phyloP scores from a whole-genome alignment of 2,888 invertebrate genomes.

The Synanthedon formicaeformis region DNA sequence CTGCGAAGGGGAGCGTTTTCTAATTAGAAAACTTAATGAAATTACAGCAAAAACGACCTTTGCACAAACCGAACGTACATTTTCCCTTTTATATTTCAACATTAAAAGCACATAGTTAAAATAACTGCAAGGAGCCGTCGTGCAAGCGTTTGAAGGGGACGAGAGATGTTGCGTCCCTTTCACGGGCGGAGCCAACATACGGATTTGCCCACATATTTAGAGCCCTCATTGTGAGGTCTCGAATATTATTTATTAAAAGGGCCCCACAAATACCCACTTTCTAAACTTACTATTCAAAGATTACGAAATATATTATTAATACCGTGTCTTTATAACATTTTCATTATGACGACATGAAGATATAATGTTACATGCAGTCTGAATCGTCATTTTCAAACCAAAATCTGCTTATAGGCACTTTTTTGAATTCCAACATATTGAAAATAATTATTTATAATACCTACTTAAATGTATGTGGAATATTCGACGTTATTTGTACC shows the following conservation, averaged over 20 bases:
- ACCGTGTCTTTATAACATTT: neutral
- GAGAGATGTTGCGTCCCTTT: slow-evolving; percentile 16
- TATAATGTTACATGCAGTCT: too few relatives aligned
- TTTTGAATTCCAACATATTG: too few relatives aligned
- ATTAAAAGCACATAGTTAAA: slow-evolving; percentile 12
- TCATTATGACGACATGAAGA: too few relatives aligned
- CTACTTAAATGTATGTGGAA: too few relatives aligned
- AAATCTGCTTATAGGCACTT: too few relatives aligned
- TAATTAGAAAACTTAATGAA: slow-evolving; percentile 22
- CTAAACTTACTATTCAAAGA: slow-evolving; percentile 35
- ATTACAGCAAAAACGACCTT: slow-evolving; percentile 18
- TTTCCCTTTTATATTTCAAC: slow-evolving; percentile 11
- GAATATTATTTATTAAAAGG: slow-evolving; percentile 56
- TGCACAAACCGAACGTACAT: slow-evolving; percentile 23
- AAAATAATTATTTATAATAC: too few relatives aligned
- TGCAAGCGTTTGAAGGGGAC: neutral
- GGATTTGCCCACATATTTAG: slow-evolving; percentile 47
- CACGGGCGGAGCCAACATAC: slow-evolving; percentile 44
- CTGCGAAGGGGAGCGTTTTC: neutral
- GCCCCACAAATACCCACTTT: slow-evolving; percentile 54
- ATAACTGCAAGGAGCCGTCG: slow-evolving; percentile 3
- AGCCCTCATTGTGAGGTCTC: slow-evolving; percentile 59
- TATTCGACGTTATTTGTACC: too few relatives aligned
- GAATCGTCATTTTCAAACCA: too few relatives aligned
- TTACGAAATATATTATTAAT: slow-evolving; percentile 23